Conservation (phyloP, 2,888 invertebrate species). For the Ectemnius cavifrons region DNA sequence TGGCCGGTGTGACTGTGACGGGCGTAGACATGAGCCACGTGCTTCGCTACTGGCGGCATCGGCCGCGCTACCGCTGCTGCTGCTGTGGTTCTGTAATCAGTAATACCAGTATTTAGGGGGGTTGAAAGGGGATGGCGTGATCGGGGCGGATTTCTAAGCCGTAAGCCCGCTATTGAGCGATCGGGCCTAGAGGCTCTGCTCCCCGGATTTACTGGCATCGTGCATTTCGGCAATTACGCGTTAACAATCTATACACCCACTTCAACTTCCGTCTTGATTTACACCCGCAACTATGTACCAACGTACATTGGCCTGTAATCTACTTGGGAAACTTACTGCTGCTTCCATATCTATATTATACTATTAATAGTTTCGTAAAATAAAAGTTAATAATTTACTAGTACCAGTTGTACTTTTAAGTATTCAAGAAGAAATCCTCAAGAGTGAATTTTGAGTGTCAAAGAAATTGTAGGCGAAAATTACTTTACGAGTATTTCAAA, state of each 20-base stretch:
- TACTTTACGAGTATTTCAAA: too few species aligned
- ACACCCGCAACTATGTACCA: too few species aligned
- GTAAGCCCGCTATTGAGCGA: constrained; percentile 63
- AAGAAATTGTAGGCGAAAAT: too few species aligned
- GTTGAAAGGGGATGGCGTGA: constrained; percentile 62
- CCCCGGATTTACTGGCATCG: constrained; percentile 33
- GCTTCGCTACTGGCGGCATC: constrained; percentile 47
- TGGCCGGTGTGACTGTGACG: constrained; percentile 77
- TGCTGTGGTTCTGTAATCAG: constrained; percentile 75
- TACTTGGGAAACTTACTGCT: too few species aligned
- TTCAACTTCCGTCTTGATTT: constrained; percentile 32
- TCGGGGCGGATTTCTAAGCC: constrained; percentile 62
- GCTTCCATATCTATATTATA: too few species aligned
- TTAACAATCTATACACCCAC: constrained; percentile 40
- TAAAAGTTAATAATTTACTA: too few species aligned
- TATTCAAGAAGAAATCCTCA: too few species aligned
- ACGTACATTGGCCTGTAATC: too few species aligned
- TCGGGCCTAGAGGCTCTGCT: constrained; percentile 51
- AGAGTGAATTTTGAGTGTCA: too few species aligned
- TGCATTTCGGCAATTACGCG: constrained; percentile 56
- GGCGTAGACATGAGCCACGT: constrained; percentile 75
- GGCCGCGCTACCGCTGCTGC: constrained; percentile 39
- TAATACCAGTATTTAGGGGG: constrained; percentile 69
- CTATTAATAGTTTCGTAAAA: too few species aligned
- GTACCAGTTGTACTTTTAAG: too few species aligned